A percentile compares a stretch with the other conserved stretches of the same genome.
These are phyloP conservation scores for Bombus cullumanus DNA, from an alignment of 1,140 invertebrate species.

Conservation along the genomic window DNA sequence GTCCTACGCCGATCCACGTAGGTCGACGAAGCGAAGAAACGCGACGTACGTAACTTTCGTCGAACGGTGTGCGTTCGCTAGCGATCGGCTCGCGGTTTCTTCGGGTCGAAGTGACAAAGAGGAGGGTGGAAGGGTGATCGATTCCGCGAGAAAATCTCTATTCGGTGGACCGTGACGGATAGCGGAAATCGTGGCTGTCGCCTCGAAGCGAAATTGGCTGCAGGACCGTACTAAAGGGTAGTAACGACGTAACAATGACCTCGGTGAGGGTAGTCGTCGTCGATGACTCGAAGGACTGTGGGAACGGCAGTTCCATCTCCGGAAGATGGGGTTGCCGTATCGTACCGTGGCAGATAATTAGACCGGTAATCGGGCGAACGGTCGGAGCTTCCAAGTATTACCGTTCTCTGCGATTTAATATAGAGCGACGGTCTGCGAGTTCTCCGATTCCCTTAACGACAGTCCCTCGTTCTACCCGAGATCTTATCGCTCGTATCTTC, in stretches of 20 bases:
- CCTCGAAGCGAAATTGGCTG: slow-evolving; percentile 65
- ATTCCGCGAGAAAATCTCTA: slow-evolving; percentile 42
- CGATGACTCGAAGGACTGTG: slow-evolving; percentile 70
- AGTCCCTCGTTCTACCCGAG: slow-evolving; percentile 51
- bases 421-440: slow-evolving; percentile 34
- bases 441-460: slow-evolving; percentile 5
- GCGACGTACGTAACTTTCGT: too few relatives aligned
- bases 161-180: slow-evolving; percentile 38
- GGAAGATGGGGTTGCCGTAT: slow-evolving; percentile 73
- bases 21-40: not conserved
- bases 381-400: slow-evolving; percentile 63
- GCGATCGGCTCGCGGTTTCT: not conserved
- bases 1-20: not conserved
- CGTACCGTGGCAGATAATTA: slow-evolving; percentile 78
- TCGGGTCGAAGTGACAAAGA: not conserved
- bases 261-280: slow-evolving; percentile 63
- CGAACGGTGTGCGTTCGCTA: rapidly evolving
- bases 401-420: slow-evolving; percentile 62
- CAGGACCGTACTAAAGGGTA: slow-evolving; percentile 73
- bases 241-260: slow-evolving; percentile 82
- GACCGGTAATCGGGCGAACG: slow-evolving; percentile 78
- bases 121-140: not conserved
- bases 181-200: slow-evolving; percentile 61
- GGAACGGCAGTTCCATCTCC: slow-evolving; percentile 74
- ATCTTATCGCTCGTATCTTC: slow-evolving; percentile 68